Base-by-base conservation (phyloP, 2,113 vertebrate genomes). In the Promerops cafer region DNA sequence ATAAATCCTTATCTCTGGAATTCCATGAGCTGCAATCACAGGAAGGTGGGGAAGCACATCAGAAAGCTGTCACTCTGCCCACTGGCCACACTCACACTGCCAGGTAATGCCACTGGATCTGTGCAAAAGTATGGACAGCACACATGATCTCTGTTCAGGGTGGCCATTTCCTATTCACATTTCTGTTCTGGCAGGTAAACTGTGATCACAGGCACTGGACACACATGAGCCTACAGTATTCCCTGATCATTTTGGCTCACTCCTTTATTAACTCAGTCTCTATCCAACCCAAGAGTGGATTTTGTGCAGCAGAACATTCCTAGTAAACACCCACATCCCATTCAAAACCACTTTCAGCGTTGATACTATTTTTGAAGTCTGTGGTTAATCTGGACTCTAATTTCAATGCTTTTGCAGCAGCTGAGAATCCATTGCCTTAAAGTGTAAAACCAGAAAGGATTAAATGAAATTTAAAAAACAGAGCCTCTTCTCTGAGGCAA, bases 391-490 rank as follows among this genome's bases (percentile, higher is more conserved):
- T 81, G 64, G 69, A 87, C 94, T 94, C 72, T 92, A 89, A 95
- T 92, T 95, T 83, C 95, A 91, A 94, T 3, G 0, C 76, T 93
- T 95, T 91, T 87, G 64, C 89, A 92, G 91, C 72, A 83, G 89
- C 86, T 95, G 93, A 90, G 86, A 97, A 94, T 90, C 91, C 64
- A 66, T 26, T 83, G 80, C 92, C 47, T 96, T 44, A 57, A 91
- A 92, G 94, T 59, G 64, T 87, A 95, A 95, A 96, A 93, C 93
- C 96, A 94, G 93, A 89, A 59, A 91, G 85, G 83, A 96, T 96
- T 96, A 92, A 89, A 91, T 0, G 12, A 94, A 95, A 96, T 76
- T 89, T 92, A 21, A 93, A 95, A 90, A 96, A 37, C 56, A 82
- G 57, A 54, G 49, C 40, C 91, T 89, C 77, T 37, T 89, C 91